phyloP scores from a whole-genome alignment of 2,797 vertebrate genomes.

The Gymnocypris eckloni region DNA sequence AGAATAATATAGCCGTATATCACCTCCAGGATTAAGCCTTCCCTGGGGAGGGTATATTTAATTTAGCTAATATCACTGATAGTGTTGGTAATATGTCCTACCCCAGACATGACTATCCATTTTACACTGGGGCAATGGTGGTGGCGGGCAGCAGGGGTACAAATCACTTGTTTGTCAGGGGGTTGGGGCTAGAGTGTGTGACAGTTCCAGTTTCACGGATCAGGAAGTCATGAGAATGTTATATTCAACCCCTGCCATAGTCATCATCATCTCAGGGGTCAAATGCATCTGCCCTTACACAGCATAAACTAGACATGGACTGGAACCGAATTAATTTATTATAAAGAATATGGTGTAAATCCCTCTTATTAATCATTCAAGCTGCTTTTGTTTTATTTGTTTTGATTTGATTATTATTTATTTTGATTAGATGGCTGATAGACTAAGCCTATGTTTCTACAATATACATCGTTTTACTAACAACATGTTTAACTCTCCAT shows the following conservation, averaged over 20 bases:
- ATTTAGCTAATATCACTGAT: conserved; percentile 61
- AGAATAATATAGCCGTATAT: conserved; percentile 55
- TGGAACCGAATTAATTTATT: background rate
- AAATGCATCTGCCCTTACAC: conserved; percentile 45
- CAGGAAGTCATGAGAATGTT: conserved; percentile 45
- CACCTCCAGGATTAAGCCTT: conserved; percentile 56
- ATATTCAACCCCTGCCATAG: conserved; percentile 19
- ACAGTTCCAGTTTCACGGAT: conserved; percentile 53
- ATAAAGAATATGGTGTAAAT: background rate
- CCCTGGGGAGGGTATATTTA: conserved; percentile 56
- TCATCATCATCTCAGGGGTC: conserved; percentile 43
- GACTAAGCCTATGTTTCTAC: background rate
- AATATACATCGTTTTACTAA: background rate
- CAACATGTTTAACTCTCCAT: background rate
- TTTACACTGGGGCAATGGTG: conserved; percentile 44
- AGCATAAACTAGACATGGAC: conserved; percentile 17
- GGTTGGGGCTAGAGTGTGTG: conserved; percentile 34
- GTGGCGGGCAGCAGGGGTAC: conserved; percentile 50
- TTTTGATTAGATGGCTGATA: background rate
- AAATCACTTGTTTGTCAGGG: conserved; percentile 64
- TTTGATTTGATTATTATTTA: background rate
- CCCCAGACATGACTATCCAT: conserved; percentile 51
- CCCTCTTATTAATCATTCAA: background rate
- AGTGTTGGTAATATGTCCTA: conserved; percentile 58
- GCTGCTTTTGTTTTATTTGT: background rate